Evolutionary conservation across 2,888 invertebrate species (phyloP), one percentile per base, ranked within the genome.

Genomic region (Phytoseiulus persimilis): DNA sequence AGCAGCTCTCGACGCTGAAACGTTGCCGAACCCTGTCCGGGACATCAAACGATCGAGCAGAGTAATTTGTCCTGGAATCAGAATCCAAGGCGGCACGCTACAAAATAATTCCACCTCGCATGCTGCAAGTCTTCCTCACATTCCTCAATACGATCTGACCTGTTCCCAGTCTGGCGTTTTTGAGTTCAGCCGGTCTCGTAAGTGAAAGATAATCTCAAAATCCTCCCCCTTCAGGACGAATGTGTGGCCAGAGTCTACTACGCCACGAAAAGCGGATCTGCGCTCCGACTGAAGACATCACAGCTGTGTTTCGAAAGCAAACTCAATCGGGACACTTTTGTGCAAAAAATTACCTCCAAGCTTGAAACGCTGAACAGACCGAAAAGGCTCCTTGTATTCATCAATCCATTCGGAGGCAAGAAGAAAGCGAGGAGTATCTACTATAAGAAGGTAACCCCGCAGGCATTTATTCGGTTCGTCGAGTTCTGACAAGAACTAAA

Each of bases 361-460:
- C 32, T 87, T 1, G 28, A 87, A 31, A 32, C 32, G 31, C 65
- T 90, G 31, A 90, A 93, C 91, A 94, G 96, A 90, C 96, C 96
- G 6, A 94, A 94, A 91, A 94, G 94, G 89, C 93, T 97, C 83
- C 93, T 96, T 90, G 93, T 96, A 31, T 96, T 97, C 93, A 94
- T 97, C 0, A 97, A 97, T 93, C 97, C 97, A 0, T 95, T 94
- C 92, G 96, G 96, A 0, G 97, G 97, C 0, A 95, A 95, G 91
- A 94, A 94, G 92, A 94, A 95, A 91, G 96, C 95, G 0, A 92
- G 95, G 90, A 94, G 95, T 91, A 95, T 96, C 89, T 96, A 95
- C 93, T 95, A 95, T 91, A 95, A 95, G 90, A 94, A 95, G 91
- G 95, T 96, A 11, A n/a, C n/a, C n/a, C n/a, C n/a, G n/a, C n/a